phyloP scores from a whole-genome alignment of 2,113 vertebrate genomes.

The Proteles cristata region DNA sequence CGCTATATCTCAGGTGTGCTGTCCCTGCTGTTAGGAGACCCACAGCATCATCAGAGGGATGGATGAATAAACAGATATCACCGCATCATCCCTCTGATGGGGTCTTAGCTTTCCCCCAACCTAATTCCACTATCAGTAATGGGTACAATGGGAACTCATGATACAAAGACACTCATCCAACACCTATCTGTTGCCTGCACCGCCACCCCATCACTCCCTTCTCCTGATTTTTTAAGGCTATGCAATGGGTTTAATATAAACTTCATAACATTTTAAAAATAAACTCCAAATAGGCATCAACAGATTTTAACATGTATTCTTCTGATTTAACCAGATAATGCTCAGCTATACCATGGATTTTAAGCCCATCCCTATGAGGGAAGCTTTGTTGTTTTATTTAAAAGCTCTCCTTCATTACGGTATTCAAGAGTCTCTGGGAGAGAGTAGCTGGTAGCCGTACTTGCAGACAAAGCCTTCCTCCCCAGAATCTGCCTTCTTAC shows the following conservation, averaged over 20 bases:
- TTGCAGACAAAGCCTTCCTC: not conserved
- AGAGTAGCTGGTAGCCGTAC: not conserved
- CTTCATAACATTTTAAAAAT: not conserved
- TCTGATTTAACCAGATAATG: rapidly evolving
- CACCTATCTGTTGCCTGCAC: not conserved
- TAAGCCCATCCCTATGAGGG: not conserved
- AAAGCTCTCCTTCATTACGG: not conserved
- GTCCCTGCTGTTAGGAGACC: not conserved
- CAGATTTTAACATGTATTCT: not conserved
- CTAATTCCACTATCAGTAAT: not conserved
- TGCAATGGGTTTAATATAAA: constrained; percentile 6
- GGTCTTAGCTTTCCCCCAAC: not conserved
- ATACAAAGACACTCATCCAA: too few species aligned
- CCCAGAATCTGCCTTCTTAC: not conserved
- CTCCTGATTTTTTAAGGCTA: not conserved
- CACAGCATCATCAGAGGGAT: not conserved
- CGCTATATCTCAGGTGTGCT: not conserved
- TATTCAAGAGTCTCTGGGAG: not conserved
- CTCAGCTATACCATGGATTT: not conserved
- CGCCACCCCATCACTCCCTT: not conserved
- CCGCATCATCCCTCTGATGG: not conserved
- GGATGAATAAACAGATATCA: not conserved
- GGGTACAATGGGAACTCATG: not conserved
- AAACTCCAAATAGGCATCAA: not conserved
- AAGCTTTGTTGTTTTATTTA: not conserved